Percentiles rank a stretch among this genome's conserved stretches.
Conservation (phyloP, 2,888 invertebrate genomes). For the Saturnia pavonia region DNA sequence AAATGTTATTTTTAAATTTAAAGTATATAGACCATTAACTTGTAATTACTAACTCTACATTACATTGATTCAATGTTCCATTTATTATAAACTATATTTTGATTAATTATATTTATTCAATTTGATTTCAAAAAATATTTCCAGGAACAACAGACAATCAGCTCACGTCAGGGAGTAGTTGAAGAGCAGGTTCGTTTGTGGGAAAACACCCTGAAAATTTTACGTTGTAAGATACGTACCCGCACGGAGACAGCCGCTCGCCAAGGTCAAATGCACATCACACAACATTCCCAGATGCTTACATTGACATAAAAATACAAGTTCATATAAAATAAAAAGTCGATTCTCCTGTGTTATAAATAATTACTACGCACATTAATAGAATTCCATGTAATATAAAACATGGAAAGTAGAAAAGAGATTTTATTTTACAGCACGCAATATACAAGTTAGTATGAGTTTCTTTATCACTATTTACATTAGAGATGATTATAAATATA, state of each 20-base stretch:
- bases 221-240: constrained; percentile 80
- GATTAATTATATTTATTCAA: not conserved
- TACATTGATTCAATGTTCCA: not conserved
- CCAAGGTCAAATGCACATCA: constrained; percentile 82
- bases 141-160: constrained; percentile 72
- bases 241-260: constrained; percentile 75
- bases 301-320: constrained; percentile 66
- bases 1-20: not conserved
- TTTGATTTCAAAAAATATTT: constrained; percentile 21
- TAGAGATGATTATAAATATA: too few relatives aligned
- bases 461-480: too few relatives aligned
- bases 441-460: too few relatives aligned
- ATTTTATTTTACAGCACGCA: too few relatives aligned
- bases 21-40: not conserved
- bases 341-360: not conserved
- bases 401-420: too few relatives aligned
- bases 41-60: too few relatives aligned
- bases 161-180: constrained; percentile 72
- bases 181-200: constrained; percentile 72
- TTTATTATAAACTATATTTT: not conserved
- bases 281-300: constrained; percentile 83
- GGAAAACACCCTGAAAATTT: constrained; percentile 70
- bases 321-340: not conserved
- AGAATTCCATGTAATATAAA: not conserved
- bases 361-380: not conserved